Percentiles rank a stretch among this genome's conserved stretches.
These are phyloP conservation scores for Steinernema khuongi DNA, from an alignment of 1,140 invertebrate species.

Conservation along the genomic window DNA sequence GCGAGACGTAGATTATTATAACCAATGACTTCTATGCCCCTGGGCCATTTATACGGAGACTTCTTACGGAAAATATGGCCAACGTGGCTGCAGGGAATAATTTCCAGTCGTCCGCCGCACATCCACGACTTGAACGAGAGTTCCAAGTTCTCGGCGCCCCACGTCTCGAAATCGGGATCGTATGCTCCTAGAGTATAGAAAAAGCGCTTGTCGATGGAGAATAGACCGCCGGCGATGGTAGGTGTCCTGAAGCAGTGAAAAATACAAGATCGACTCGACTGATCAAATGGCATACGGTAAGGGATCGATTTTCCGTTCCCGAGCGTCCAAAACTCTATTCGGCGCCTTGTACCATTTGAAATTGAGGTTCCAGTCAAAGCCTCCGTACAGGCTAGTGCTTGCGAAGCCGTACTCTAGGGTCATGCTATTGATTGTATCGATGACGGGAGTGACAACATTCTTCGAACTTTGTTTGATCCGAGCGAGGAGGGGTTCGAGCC, in stretches of 20 bases:
- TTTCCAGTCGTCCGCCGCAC: slow-evolving; percentile 86
- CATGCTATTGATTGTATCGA: slow-evolving; percentile 94
- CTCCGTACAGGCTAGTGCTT: slow-evolving; percentile 70
- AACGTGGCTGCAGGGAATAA: slow-evolving; percentile 85
- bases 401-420: slow-evolving; percentile 87
- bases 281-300: slow-evolving; percentile 66
- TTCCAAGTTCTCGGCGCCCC: slow-evolving; percentile 95
- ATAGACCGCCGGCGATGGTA: slow-evolving; percentile 87
- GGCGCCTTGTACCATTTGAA: slow-evolving; percentile 96
- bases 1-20: slow-evolving; percentile 62
- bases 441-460: slow-evolving; percentile 81
- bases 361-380: slow-evolving; percentile 93
- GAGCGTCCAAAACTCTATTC: slow-evolving; percentile 76
- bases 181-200: slow-evolving; percentile 85
- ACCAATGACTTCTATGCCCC: slow-evolving; percentile 59
- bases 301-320: slow-evolving; percentile 80
- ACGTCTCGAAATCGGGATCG: slow-evolving; percentile 96
- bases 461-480: slow-evolving; percentile 83
- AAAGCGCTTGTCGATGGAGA: slow-evolving; percentile 61
- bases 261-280: slow-evolving; percentile 25
- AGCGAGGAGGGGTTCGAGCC: slow-evolving; percentile 89
- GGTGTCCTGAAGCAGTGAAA: slow-evolving; percentile 67
- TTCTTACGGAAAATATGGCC: slow-evolving; percentile 89
- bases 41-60: slow-evolving; percentile 70
- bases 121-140: slow-evolving; percentile 82